Base-by-base conservation (phyloP, 2,888 invertebrate species). In the Tineola bisselliella region DNA sequence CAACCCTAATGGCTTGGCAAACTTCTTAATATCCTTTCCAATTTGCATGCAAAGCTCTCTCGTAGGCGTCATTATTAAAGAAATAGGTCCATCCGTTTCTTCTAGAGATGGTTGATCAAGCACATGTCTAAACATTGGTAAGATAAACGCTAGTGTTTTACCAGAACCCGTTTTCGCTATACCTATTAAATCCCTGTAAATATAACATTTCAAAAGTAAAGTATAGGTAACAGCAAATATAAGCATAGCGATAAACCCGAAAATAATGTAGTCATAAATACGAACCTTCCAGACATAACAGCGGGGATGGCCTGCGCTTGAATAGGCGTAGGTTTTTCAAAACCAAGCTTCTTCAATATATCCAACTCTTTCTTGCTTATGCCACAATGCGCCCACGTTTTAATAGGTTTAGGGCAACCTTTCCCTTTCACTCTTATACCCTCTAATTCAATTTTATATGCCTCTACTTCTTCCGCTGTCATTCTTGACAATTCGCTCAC, bases 161-260 rank as follows among this genome's bases (percentile, higher is more conserved):
- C 99, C 99, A 73, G 97, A 97, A 54, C 99, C 99, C 0, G 99
- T 99, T 86, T 99, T 99, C 1, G 99, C 99, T 75, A 99, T 99
- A 61, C 99, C 99, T 72, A 99, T 99, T 63, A 99, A 88, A 83
- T 99, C 98, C 62, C 88, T 88, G 71, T 8, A 63, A 62, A 44
- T 31, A 54, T n/a, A 61, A 58, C 13, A 31, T n/a, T 43, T 8
- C 13, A 18, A 8, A 4, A 4, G 13, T 25, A 25, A 25, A 6
- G 25, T 25, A 25, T 2, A 6, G 44, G n/a, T n/a, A n/a, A n/a
- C n/a, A n/a, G n/a, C n/a, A n/a, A n/a, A 44, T n/a, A 13, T 15
- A 54, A 18, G 17, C 3, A n/a, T 25, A 6, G 25, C 25, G 6
- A 25, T 4, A 6, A 25, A 25, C 6, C 2, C 2, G 25, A 25